phyloP scores from a whole-genome alignment of 2,888 invertebrate genomes.

The Aplocera efformata region DNA sequence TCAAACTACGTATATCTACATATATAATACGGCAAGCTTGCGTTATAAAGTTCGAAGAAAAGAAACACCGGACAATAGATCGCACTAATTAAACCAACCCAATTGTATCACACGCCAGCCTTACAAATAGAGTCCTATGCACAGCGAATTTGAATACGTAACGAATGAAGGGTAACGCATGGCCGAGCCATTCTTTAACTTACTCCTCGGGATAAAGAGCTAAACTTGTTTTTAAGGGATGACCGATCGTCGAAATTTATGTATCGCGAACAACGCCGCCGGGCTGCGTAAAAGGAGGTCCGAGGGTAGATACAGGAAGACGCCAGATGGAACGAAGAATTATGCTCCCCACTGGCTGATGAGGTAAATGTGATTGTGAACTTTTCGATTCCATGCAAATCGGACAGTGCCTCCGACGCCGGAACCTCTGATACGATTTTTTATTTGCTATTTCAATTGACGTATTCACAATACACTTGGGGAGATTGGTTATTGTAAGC shows the following conservation, averaged over 20 bases:
- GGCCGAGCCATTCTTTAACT: constrained; percentile 73
- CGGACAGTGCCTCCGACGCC: constrained; percentile 57
- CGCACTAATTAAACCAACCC: constrained; percentile 53
- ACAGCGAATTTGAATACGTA: constrained; percentile 77
- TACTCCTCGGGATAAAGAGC: constrained; percentile 75
- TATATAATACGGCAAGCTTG: constrained; percentile 1
- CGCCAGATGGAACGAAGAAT: constrained; percentile 77
- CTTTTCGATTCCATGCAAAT: constrained; percentile 78
- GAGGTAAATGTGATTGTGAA: constrained; percentile 79
- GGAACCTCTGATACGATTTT: constrained; percentile 48
- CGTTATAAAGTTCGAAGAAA: constrained; percentile 9
- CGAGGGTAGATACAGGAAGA: constrained; percentile 76
- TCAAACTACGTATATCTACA: constrained; percentile 5
- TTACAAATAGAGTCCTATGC: constrained; percentile 71
- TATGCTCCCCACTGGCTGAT: constrained; percentile 77
- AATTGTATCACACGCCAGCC: constrained; percentile 45
- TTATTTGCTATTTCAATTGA: constrained; percentile 59
- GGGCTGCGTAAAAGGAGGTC: constrained; percentile 72
- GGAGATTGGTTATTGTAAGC: constrained; percentile 42
- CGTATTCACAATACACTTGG: constrained; percentile 43
- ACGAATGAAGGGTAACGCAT: constrained; percentile 74
- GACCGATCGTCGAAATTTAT: constrained; percentile 80
- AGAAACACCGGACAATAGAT: constrained; percentile 23
- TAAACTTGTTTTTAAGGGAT: constrained; percentile 81
- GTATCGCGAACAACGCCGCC: constrained; percentile 75